Base-by-base conservation (phyloP, 2,113 vertebrate genomes). In the Ammodramus savannarum region DNA sequence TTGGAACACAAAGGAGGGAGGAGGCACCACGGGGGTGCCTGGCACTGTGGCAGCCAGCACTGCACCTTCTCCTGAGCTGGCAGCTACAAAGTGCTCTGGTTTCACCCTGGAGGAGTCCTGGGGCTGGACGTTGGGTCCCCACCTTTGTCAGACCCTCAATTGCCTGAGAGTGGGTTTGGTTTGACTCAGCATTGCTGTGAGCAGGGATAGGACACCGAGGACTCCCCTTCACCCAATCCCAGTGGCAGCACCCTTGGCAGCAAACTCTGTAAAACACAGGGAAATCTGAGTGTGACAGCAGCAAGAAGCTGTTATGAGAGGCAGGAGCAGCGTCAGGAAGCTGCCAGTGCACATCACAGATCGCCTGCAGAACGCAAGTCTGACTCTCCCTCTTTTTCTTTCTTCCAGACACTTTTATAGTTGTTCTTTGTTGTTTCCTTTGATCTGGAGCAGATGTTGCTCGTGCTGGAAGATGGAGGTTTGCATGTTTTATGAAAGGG, bases 361-460 rank as follows among this genome's bases (percentile, higher is more conserved):
- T 95, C n/a, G 10, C 95, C 86, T 38, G 85, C 78, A 82, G 95
- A 94, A 87, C 4, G 3, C 92, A 8, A 85, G 62, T 31, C 79
- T 61, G 79, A 67, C 38, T 92, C 61, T 90, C 44, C 80, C 59
- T 89, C 91, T 57, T 87, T 26, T 58, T 65, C 92, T 92, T 84
- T 82, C 81, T 78, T 84, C 1, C 8, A 92, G 92, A 87, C 31
- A 72, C 84, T 90, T 94, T 94, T 59, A 79, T 68, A 46, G 87
- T 39, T 85, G 74, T 85, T 94, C 91, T 96, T 90, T 92, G 85
- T 92, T 85, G 87, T 81, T 89, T 21, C 36, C 83, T 94, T 95
- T 97, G 94, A 96, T 96, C 93, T 78, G 63, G 85, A 88, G 91
- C 89, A 94, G 95, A 88, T 85, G 83, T 93, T 75, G 61, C 74